Evolutionary conservation across 2,888 invertebrate species (phyloP).

Genomic region (Crossocerus cetratus): DNA sequence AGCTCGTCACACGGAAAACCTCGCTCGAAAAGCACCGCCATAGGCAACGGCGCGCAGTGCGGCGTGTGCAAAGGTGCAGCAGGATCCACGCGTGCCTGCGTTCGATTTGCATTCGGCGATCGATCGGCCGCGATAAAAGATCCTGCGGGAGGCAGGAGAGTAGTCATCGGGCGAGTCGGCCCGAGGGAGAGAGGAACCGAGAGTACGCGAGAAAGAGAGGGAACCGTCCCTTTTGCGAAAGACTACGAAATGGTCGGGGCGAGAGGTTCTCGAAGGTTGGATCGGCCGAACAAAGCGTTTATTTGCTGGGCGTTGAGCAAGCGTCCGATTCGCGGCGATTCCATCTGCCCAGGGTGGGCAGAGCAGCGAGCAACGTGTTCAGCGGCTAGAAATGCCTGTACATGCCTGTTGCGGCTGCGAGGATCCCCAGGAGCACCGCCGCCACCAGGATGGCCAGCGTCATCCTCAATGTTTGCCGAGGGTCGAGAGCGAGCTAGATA

Average conservation of each 20-base stretch:
- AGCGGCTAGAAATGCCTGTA: constrained; percentile 9
- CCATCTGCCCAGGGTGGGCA: not conserved
- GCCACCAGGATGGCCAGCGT: constrained; percentile 60
- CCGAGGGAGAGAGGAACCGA: not conserved
- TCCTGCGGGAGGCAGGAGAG: constrained; percentile 14
- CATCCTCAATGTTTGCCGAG: constrained; percentile 60
- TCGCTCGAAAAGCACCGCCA: no score
- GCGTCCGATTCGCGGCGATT: not conserved
- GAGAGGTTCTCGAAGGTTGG: constrained; percentile 2
- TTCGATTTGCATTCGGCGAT: constrained; percentile 31
- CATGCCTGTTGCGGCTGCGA: constrained; percentile 66
- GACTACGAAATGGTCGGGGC: not conserved
- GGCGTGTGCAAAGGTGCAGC: not conserved
- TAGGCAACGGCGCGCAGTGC: not conserved
- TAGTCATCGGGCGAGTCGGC: constrained; percentile 10
- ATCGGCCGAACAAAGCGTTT: constrained; percentile 7
- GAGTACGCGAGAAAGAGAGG: not conserved
- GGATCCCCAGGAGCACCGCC: constrained; percentile 65
- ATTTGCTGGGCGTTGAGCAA: constrained; percentile 9
- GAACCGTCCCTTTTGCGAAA: constrained; percentile 10
- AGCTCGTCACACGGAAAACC: constrained; percentile 18
- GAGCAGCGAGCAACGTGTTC: not conserved
- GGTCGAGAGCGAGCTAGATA: constrained; percentile 19
- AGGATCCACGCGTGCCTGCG: constrained; percentile 38
- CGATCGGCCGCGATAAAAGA: constrained; percentile 9